A percentile compares a stretch with the other conserved stretches of the same genome.
These are phyloP conservation scores for Mareca strepera DNA, from an alignment of 2,797 vertebrate species.

Conservation along the genomic window DNA sequence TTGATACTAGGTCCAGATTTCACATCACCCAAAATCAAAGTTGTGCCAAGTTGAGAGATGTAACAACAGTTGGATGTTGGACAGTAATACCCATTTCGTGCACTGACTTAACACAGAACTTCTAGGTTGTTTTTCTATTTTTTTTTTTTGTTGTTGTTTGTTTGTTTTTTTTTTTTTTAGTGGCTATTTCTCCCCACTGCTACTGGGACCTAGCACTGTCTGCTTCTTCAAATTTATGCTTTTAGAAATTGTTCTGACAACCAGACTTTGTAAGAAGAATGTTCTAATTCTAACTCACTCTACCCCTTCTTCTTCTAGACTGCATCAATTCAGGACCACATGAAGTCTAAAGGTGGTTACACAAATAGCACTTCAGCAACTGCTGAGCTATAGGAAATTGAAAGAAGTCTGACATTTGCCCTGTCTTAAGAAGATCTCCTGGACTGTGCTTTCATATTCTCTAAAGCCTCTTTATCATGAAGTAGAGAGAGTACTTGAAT, in stretches of 20 bases:
- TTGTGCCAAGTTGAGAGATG: not conserved
- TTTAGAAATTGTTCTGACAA: not conserved
- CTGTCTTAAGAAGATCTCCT: not conserved
- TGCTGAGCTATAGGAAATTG: conserved; percentile 21
- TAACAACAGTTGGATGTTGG: not conserved
- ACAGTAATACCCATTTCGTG: not conserved
- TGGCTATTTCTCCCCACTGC: not conserved
- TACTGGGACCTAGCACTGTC: not conserved
- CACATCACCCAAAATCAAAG: not conserved
- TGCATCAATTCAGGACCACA: conserved; percentile 86
- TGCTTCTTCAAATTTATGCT: not conserved
- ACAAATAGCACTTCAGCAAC: conserved; percentile 50
- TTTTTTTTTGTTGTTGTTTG: too few species aligned
- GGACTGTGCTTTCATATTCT: not conserved
- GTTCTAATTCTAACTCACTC: not conserved
- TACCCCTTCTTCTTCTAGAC: conserved; percentile 71
- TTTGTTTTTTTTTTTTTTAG: not conserved
- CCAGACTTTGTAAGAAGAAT: not conserved
- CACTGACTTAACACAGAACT: not conserved
- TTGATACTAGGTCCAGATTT: not conserved
- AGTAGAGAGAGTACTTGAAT: not conserved
- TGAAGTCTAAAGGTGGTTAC: conserved; percentile 89
- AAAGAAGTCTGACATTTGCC: not conserved
- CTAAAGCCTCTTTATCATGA: not conserved
- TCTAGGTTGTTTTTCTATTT: too few species aligned